A percentile compares a stretch with the other conserved stretches of the same genome.
phyloP scores from a whole-genome alignment of 2,888 invertebrate genomes.

The Dolomedes plantarius region DNA sequence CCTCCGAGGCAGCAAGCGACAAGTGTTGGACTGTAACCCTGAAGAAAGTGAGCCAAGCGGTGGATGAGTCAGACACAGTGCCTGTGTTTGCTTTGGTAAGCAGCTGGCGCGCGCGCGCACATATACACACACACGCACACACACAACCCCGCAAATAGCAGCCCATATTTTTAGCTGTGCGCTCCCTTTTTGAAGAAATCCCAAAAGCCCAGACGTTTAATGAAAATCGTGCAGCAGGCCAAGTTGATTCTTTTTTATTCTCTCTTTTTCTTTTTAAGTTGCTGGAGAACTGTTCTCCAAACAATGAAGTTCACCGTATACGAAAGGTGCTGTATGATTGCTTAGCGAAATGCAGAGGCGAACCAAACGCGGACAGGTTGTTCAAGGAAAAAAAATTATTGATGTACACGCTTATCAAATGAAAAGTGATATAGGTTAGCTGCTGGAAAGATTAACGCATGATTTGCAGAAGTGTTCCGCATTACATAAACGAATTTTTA shows the following conservation, averaged over 20 bases:
- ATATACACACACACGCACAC: slow-evolving; percentile 15
- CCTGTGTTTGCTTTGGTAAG: slow-evolving; percentile 52
- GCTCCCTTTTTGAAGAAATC: slow-evolving; percentile 12
- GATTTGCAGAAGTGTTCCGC: too few relatives aligned
- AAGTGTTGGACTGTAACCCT: not conserved
- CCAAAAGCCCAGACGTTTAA: not conserved
- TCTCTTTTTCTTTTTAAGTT: not conserved
- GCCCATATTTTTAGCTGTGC: slow-evolving; percentile 22
- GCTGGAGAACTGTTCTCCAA: not conserved
- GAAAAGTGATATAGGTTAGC: too few relatives aligned
- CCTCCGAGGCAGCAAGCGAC: too few relatives aligned
- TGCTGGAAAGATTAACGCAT: too few relatives aligned
- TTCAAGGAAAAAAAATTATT: too few relatives aligned
- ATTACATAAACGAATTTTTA: too few relatives aligned
- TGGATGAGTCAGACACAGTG: not conserved
- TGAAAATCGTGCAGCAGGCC: not conserved
- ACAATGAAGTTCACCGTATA: slow-evolving; percentile 3
- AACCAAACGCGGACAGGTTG: too few relatives aligned
- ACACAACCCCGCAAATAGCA: slow-evolving; percentile 30
- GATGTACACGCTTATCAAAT: too few relatives aligned
- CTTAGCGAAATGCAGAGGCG: too few relatives aligned
- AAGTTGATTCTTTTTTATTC: not conserved
- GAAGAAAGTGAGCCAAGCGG: not conserved
- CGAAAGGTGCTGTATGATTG: too few relatives aligned
- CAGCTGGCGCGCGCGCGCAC: slow-evolving; percentile 40